A percentile compares a stretch with the other conserved stretches of the same genome.
phyloP scores from a whole-genome alignment of 2,113 vertebrate genomes.

The Oryzias curvinotus region DNA sequence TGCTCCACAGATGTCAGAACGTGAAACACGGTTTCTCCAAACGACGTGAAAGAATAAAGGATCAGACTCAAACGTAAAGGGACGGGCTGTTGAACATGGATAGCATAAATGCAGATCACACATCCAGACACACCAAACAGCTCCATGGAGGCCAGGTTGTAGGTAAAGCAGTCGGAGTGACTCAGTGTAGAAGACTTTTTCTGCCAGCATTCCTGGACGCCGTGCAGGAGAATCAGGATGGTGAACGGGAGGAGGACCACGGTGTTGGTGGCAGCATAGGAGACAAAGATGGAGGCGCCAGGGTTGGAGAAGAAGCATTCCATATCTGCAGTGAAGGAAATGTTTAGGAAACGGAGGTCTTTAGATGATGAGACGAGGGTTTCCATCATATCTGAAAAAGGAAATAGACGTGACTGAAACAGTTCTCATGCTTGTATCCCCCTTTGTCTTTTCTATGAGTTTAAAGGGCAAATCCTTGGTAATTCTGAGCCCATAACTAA shows the following conservation, averaged over 20 bases:
- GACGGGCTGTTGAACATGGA: accelerated
- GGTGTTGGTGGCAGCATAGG: not conserved
- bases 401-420: not conserved
- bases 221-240: conserved; percentile 14
- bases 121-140: not conserved
- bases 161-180: conserved; percentile 14
- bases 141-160: conserved; percentile 1
- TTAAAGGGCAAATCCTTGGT: no score
- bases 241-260: conserved; percentile 3
- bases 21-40: conserved; percentile 2
- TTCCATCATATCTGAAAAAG: not conserved
- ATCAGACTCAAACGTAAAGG: accelerated
- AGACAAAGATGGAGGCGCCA: not conserved
- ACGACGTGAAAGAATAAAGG: not conserved
- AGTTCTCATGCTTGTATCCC: no score
- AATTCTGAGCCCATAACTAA: no score
- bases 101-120: not conserved
- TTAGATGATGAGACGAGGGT: not conserved
- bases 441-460: no score
- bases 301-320: not conserved
- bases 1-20: conserved; percentile 14
- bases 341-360: not conserved
- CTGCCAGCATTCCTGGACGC: not conserved
- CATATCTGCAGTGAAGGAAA: not conserved
- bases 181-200: not conserved